A percentile compares a stretch with the other conserved stretches of the same genome.
phyloP scores from a whole-genome alignment of 2,113 vertebrate genomes.

The Stercorarius parasiticus region DNA sequence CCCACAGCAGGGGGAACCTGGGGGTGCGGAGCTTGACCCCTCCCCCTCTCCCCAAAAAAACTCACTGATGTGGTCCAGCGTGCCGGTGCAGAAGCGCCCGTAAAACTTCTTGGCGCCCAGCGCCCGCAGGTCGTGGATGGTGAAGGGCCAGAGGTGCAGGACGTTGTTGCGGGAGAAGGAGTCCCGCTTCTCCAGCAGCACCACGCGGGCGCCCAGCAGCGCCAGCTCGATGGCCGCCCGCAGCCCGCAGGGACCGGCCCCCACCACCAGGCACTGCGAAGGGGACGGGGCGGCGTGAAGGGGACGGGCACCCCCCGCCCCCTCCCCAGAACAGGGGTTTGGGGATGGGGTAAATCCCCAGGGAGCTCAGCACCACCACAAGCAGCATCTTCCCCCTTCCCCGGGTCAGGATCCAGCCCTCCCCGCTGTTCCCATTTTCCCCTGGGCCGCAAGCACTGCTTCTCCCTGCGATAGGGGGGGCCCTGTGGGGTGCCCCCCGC shows the following conservation, averaged over 20 bases:
- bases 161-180: conserved; percentile 94
- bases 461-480: background rate
- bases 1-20: accelerated
- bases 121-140: conserved; percentile 86
- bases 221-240: conserved; percentile 88
- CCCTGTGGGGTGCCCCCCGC: background rate
- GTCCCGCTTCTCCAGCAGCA: conserved; percentile 89
- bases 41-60: background rate
- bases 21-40: accelerated
- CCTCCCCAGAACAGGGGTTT: accelerated
- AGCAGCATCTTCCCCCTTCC: background rate
- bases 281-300: accelerated
- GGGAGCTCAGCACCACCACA: background rate
- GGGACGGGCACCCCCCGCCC: accelerated
- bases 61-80: conserved; percentile 95
- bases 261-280: conserved; percentile 88
- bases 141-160: conserved; percentile 95
- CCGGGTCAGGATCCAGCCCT: background rate
- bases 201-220: conserved; percentile 86
- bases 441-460: background rate
- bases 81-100: conserved; percentile 88
- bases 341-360: background rate
- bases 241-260: conserved; percentile 91
- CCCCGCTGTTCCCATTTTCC: background rate
- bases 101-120: conserved; percentile 95